phyloP scores from a whole-genome alignment of 2,797 vertebrate species.

The Tokudaia tokunoshimensis region DNA sequence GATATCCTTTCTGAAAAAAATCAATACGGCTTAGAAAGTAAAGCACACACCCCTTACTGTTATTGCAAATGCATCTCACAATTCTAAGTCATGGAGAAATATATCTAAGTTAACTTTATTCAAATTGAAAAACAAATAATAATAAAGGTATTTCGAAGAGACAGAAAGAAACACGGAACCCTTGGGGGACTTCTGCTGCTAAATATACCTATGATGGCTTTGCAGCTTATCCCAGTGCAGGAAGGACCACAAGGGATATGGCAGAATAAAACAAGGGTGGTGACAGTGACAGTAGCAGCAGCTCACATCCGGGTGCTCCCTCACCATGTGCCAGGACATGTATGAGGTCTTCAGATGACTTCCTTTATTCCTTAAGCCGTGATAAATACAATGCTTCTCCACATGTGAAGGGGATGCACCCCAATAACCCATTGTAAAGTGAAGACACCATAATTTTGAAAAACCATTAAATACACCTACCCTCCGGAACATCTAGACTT shows the following conservation, averaged over 20 bases:
- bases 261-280: neutral
- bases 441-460: neutral
- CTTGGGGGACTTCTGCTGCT: neutral
- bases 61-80: conserved; percentile 57
- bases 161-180: conserved; percentile 34
- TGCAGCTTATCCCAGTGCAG: neutral
- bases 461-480: neutral
- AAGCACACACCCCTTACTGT: neutral
- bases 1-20: conserved; percentile 76
- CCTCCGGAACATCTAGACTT: neutral
- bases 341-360: neutral
- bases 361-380: neutral
- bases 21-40: conserved; percentile 52
- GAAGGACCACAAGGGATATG: neutral
- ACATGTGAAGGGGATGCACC: neutral
- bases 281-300: accelerated
- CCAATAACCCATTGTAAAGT: neutral
- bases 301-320: neutral
- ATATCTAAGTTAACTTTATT: conserved; percentile 61
- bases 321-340: neutral
- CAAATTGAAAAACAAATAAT: conserved; percentile 59
- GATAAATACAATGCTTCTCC: neutral
- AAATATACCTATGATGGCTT: neutral
- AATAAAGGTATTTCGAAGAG: conserved; percentile 22
- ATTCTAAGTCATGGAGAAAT: conserved; percentile 66